Percentiles rank a stretch among this genome's conserved stretches.
These are phyloP conservation scores for Ladona fulva DNA, from an alignment of 1,140 invertebrate species.

Conservation along the genomic window DNA sequence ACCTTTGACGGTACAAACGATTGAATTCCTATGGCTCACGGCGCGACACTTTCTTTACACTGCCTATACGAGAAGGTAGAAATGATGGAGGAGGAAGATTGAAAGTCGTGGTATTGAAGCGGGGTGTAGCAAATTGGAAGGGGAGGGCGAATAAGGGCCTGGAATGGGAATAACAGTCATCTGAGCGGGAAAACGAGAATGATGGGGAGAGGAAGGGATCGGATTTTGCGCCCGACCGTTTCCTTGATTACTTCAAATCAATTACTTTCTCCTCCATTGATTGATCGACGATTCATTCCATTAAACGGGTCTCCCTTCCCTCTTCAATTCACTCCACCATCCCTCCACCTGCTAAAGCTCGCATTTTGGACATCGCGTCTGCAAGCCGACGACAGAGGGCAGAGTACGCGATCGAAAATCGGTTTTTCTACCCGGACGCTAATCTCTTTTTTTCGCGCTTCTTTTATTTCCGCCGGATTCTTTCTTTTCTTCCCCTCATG, in stretches of 20 bases:
- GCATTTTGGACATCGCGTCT: too few species aligned
- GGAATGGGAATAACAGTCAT: background rate
- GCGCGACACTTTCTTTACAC: too few species aligned
- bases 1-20: too few species aligned
- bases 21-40: too few species aligned
- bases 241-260: slow-evolving; percentile 7
- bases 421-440: too few species aligned
- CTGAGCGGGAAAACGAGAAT: background rate
- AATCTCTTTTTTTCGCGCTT: background rate
- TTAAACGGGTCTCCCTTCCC: background rate
- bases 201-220: background rate
- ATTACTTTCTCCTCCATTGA: background rate
- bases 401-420: too few species aligned
- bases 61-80: background rate
- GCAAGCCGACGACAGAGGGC: too few species aligned
- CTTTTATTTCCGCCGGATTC: background rate
- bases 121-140: background rate
- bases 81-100: background rate
- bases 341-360: background rate
- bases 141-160: background rate
- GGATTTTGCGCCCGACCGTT: background rate
- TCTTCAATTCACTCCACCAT: background rate
- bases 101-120: background rate
- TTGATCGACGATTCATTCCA: slow-evolving; percentile 1
- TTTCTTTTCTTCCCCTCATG: too few species aligned